phyloP scores from a whole-genome alignment of 2,888 invertebrate species.

The Nephrotoma flavescens region DNA sequence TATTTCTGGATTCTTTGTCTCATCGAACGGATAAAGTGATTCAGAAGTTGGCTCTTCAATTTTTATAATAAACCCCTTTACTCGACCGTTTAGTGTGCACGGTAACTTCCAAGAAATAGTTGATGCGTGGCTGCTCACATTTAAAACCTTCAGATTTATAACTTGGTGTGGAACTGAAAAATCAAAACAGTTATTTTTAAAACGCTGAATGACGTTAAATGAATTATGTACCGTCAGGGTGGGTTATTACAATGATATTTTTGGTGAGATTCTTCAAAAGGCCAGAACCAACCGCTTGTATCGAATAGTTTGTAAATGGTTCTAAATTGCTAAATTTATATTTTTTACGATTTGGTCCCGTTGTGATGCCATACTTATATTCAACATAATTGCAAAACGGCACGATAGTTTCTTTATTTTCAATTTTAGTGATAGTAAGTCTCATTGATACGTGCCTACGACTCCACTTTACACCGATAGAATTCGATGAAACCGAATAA shows the following conservation, averaged over 20 bases:
- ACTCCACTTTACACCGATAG: background rate
- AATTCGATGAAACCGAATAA: background rate
- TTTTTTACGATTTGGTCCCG: background rate
- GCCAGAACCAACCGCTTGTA: background rate
- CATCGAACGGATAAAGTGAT: background rate
- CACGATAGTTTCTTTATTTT: background rate
- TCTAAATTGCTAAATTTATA: background rate
- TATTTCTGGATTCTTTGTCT: background rate
- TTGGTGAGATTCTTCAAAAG: background rate
- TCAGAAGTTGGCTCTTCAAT: background rate
- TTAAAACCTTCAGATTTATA: background rate
- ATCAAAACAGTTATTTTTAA: background rate
- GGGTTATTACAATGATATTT: background rate
- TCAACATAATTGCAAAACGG: background rate
- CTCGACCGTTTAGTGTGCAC: conserved; percentile 25
- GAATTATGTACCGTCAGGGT: background rate
- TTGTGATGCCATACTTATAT: background rate
- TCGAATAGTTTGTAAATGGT: background rate
- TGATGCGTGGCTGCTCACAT: conserved; percentile 10
- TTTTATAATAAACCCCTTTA: conserved; percentile 17
- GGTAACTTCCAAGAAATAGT: conserved; percentile 23
- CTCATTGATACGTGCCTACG: background rate
- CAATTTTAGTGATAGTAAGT: background rate
- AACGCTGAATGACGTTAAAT: background rate
- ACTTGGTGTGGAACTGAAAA: background rate